Evolutionary conservation across 2,113 vertebrate species (phyloP), one percentile per base, ranked within the genome.

Genomic region (Sebastes schlegelii): DNA sequence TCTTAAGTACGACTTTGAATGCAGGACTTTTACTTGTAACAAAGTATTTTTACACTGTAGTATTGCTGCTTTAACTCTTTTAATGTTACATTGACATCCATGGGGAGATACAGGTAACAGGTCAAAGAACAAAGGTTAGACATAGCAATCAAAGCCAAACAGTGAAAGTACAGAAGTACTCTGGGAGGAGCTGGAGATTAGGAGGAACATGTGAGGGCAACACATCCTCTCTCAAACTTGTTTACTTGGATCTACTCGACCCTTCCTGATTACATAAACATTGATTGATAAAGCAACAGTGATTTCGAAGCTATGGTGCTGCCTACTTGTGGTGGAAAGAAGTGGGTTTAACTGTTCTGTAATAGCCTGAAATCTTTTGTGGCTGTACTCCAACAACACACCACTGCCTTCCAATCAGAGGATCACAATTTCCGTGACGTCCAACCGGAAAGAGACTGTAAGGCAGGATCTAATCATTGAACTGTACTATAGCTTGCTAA

Each of bases 391-490:
- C 79, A 76, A 57, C 40, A 42, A 45, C 4, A 4, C 40, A 42
- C 49, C 4, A 4, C 45, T 79, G 60, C 54, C 88, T 14, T 46
- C 85, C 88, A 92, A 91, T 90, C 89, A 72, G 58, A 80, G 16
- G n/a, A 14, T 77, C 69, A 82, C 82, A 54, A 40, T 88, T 82
- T 83, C 74, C 40, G 73, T 94, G 92, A 95, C 94, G 93, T 88
- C 67, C 51, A 42, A 26, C 77, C 48, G 90, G 84, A 90, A 91
- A 42, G 62, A 81, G 80, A 73, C 26, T 26, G 26, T 26, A 26
- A 26, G 26, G 26, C 26, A 26, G 26, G 26, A 26, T 26, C 26
- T 26, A 26, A 26, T 26, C 26, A 26, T 26, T 26, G 26, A 26
- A 26, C 26, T 26, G 26, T 26, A 26, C 26, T 26, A 2, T 26